phyloP scores from a whole-genome alignment of 2,888 invertebrate species.

The Glaucopsyche alexis region DNA sequence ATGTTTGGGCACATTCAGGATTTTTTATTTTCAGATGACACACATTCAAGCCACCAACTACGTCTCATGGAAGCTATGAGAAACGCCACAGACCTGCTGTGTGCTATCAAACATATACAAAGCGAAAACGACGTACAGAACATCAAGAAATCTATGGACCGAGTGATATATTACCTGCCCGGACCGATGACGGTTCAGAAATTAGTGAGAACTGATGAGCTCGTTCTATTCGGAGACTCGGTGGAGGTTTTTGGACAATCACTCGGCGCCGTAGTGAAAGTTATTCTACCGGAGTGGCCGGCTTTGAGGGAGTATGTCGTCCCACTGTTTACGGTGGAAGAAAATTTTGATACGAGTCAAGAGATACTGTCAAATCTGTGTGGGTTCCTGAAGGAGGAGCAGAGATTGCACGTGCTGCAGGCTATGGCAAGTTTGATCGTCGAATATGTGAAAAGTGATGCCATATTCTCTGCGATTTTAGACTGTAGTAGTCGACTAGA shows the following conservation, averaged over 20 bases:
- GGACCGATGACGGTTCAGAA: conserved; percentile 84
- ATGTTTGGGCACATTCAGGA: conserved; percentile 76
- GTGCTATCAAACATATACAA: conserved; percentile 51
- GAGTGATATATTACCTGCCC: conserved; percentile 58
- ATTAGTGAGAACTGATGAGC: conserved; percentile 75
- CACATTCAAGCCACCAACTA: conserved; percentile 39
- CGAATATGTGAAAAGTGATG: conserved; percentile 78
- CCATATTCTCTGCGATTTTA: conserved; percentile 74
- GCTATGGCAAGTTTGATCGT: conserved; percentile 67
- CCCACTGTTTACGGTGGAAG: conserved; percentile 77
- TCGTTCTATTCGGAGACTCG: conserved; percentile 52
- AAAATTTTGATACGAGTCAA: conserved; percentile 64
- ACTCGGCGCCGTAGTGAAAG: conserved; percentile 68
- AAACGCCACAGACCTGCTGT: conserved; percentile 55
- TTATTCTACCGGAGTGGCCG: conserved; percentile 82
- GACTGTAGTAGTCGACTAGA: conserved; percentile 47
- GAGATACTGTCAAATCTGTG: conserved; percentile 73
- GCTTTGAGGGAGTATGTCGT: conserved; percentile 63
- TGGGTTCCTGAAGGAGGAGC: conserved; percentile 68
- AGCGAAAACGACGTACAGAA: conserved; percentile 52
- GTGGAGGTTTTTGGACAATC: conserved; percentile 72
- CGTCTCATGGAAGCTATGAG: conserved; percentile 47
- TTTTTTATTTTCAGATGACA: conserved; percentile 60
- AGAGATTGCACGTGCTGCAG: conserved; percentile 50
- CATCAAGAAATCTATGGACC: conserved; percentile 44